Evolutionary conservation across 92 coral and sea anemone genomes (phyloP), one percentile per base, ranked within the genome.

Genomic region (Porites evermanni): DNA sequence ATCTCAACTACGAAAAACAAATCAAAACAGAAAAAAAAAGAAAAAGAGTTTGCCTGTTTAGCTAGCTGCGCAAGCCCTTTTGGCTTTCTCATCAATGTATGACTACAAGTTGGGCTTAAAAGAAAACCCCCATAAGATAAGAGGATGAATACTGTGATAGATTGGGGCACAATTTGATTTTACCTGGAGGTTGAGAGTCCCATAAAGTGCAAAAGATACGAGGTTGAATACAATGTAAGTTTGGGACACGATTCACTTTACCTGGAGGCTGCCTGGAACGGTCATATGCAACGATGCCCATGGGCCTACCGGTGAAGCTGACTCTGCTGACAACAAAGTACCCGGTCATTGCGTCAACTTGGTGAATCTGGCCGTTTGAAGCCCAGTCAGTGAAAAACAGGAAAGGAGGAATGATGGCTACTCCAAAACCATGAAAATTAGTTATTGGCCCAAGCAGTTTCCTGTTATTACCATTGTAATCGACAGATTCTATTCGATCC

Each of bases 231-330:
- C 38, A 32, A 32, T 32, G 38, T 32, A 32, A 32, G 4, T 32
- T 32, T 32, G 38, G 38, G 38, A 32, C 38, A 32, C 38, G 38
- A 32, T 32, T 32, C 38, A 32, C 38, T 32, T 32, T 90, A 93
- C 96, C 96, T 75, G 90, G 23, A 18, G 93, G 93, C 38, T 93
- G 96, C 20, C 96, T 66, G 3, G 96, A 78, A 3, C 26, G 20
- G 70, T 90, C 93, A 50, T 81, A 90, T 19, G 64, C 66, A 29
- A 90, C 88, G 21, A 90, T 80, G 38, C 96, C 93, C 96, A 90
- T 87, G 4, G 93, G 89, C 6, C 64, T 23, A 2, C 85, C 78
- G 0, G 54, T 79, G 2, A 88, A 74, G 21, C 32, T 44, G 58
- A 82, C 87, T 32, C 71, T 51, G 23, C 90, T 84, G n/a, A 26